Conservation (phyloP, 2,113 vertebrate genomes). For the Mobula hypostoma region DNA sequence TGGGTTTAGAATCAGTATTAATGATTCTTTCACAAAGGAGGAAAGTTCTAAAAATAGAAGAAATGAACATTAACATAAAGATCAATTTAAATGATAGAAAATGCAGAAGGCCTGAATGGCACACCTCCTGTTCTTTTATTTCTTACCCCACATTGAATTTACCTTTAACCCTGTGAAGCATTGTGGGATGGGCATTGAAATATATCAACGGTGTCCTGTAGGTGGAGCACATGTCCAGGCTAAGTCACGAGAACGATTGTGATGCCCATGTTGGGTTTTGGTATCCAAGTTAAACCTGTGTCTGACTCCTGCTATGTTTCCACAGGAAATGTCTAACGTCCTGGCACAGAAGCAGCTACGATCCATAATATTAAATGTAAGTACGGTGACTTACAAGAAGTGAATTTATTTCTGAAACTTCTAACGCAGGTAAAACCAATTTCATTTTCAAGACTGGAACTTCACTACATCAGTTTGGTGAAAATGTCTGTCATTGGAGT, state of each 20-base stretch:
- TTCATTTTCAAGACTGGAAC: neutral
- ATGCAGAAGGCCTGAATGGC: neutral
- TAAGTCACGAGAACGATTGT: neutral
- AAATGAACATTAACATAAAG: too few relatives aligned
- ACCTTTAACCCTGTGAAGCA: neutral
- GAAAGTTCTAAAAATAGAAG: too few relatives aligned
- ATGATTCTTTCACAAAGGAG: too few relatives aligned
- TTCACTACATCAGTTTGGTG: neutral
- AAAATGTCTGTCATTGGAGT: neutral
- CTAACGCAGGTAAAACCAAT: neutral
- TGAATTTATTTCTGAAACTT: neutral
- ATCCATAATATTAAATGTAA: slow-evolving; percentile 93
- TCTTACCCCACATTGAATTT: neutral
- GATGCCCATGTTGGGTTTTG: neutral
- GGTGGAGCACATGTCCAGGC: neutral
- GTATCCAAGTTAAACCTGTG: neutral
- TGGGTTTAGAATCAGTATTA: too few relatives aligned
- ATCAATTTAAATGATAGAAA: neutral
- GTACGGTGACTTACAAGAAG: slow-evolving; percentile 46
- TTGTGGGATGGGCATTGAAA: neutral
- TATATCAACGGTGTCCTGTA: neutral
- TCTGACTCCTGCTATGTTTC: slow-evolving; percentile 39
- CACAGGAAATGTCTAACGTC: slow-evolving; percentile 89
- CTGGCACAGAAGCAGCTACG: slow-evolving; percentile 95
- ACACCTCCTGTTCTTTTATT: neutral